Conservation (phyloP, 2,797 vertebrate species). For the Schizopygopsis malacanthus region DNA sequence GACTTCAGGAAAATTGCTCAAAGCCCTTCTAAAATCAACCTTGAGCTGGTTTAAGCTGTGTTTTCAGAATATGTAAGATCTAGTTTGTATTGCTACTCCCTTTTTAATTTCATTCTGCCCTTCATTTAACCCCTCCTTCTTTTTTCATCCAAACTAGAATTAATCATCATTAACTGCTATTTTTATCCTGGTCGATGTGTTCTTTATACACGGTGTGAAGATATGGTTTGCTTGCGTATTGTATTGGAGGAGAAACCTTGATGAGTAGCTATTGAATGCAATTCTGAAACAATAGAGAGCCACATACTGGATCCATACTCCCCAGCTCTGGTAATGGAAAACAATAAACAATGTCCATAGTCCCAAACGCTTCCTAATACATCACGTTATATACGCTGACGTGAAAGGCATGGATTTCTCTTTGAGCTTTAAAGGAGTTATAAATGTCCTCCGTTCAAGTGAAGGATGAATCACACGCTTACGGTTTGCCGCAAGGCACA, state of each 20-base stretch:
- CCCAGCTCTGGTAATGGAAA: constrained; percentile 12
- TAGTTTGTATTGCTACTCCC: background rate
- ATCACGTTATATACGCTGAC: background rate
- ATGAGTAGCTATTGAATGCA: background rate
- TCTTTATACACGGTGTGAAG: background rate
- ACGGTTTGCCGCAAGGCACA: constrained; percentile 16
- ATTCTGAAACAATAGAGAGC: background rate
- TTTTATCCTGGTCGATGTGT: constrained; percentile 16
- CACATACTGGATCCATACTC: background rate
- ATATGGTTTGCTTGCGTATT: constrained; percentile 7
- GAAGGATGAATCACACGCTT: constrained; percentile 21
- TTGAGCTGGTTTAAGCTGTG: background rate
- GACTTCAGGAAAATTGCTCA: background rate
- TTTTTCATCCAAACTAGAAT: constrained; percentile 2
- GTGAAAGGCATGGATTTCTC: background rate
- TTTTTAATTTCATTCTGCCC: constrained; percentile 12
- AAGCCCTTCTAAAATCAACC: background rate
- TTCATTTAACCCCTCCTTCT: constrained; percentile 14
- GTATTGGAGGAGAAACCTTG: background rate
- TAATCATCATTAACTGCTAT: constrained; percentile 22
- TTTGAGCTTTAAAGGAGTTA: background rate
- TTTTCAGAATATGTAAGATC: constrained; percentile 1
- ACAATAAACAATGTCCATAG: background rate
- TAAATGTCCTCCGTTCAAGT: constrained; percentile 7
- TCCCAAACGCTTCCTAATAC: background rate